Evolutionary conservation across 2,113 vertebrate species (phyloP).

Genomic region (Brienomyrus longianalis): DNA sequence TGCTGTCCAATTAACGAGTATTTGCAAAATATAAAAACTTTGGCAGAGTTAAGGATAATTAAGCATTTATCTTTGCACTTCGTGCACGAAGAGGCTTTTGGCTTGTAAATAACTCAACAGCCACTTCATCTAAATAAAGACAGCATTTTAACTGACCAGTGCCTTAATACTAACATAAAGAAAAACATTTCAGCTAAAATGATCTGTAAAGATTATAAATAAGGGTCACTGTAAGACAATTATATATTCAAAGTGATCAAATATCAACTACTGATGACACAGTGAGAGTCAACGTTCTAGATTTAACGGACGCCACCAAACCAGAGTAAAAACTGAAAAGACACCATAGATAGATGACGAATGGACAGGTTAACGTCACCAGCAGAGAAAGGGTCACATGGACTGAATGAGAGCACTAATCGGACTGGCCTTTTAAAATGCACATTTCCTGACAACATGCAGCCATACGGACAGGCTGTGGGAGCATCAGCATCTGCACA

Average conservation of each 20-base stretch:
- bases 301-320: neutral
- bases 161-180: neutral
- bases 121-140: neutral
- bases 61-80: neutral
- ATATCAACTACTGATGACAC: neutral
- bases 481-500: neutral
- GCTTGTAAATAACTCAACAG: neutral
- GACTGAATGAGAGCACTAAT: neutral
- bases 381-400: neutral
- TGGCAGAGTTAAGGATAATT: neutral
- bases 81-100: neutral
- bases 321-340: too few relatives aligned
- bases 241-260: neutral
- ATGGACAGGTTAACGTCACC: neutral
- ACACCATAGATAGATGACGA: neutral
- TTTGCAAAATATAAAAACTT: neutral
- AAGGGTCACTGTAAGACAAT: neutral
- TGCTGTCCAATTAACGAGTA: neutral
- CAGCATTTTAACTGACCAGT: neutral
- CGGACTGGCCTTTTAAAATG: neutral
- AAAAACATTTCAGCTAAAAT: neutral
- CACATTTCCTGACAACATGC: constrained; percentile 6
- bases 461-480: neutral
- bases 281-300: neutral
- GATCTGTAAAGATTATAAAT: neutral